Conservation (phyloP, 1,140 invertebrate genomes). For the Drosophila pandora region DNA sequence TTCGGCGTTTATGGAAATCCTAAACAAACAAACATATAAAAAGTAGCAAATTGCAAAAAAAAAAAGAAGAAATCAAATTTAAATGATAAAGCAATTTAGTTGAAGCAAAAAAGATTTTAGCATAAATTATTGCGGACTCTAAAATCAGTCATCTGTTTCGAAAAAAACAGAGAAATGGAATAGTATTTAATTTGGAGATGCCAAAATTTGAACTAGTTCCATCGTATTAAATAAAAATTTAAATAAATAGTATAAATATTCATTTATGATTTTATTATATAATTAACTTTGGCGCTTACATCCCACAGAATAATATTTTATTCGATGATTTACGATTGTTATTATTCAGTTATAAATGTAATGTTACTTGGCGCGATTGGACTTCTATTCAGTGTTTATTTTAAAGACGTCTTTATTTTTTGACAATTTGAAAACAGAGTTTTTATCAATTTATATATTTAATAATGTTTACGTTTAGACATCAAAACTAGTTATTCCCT, state of each 20-base stretch:
- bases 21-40: constrained; percentile 20
- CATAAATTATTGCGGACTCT: constrained; percentile 27
- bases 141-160: constrained; percentile 31
- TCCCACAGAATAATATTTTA: neutral
- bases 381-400: neutral
- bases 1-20: constrained; percentile 13
- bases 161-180: constrained; percentile 13
- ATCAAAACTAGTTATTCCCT: constrained; percentile 1
- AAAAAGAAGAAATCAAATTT: constrained; percentile 8
- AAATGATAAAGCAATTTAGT: constrained; percentile 2
- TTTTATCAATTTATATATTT: neutral
- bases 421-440: too few species aligned
- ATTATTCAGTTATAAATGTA: too few species aligned
- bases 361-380: neutral
- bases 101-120: constrained; percentile 3
- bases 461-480: neutral
- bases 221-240: neutral
- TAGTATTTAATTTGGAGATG: constrained; percentile 12
- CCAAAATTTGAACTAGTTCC: constrained; percentile 15
- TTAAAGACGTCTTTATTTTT: neutral
- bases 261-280: neutral
- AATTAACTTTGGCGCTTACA: neutral
- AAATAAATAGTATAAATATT: neutral
- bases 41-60: constrained; percentile 13
- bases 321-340: too few species aligned